Percentiles rank a stretch among this genome's conserved stretches.
These are phyloP conservation scores for Steromphala cineraria DNA, from an alignment of 2,888 invertebrate genomes.

Conservation along the genomic window DNA sequence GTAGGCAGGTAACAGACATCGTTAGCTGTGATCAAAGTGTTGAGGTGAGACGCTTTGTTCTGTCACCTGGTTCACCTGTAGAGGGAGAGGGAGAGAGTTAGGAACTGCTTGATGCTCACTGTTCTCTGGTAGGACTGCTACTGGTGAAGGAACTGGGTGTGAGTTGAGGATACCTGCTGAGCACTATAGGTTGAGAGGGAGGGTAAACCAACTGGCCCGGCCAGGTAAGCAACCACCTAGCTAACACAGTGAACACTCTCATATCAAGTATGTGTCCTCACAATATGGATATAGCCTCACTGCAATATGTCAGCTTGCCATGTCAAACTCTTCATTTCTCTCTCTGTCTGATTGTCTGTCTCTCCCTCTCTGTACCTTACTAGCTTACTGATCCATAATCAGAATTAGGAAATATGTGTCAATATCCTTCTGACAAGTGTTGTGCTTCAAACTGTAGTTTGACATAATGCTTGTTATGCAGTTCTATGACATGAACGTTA, in stretches of 20 bases:
- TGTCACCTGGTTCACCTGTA: background rate
- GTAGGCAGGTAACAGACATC: background rate
- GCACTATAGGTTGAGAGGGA: too few relatives aligned
- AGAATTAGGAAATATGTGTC: too few relatives aligned
- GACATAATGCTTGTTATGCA: too few relatives aligned
- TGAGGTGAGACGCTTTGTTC: background rate
- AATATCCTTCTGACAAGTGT: too few relatives aligned
- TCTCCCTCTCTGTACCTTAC: background rate
- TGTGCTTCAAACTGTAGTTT: too few relatives aligned
- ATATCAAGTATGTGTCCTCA: background rate
- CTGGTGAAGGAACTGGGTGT: too few relatives aligned
- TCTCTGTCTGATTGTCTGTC: constrained; percentile 6
- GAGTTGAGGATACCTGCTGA: too few relatives aligned
- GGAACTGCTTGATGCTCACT: too few relatives aligned
- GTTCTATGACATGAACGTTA: too few relatives aligned
- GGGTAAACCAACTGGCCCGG: too few relatives aligned
- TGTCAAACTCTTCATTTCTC: background rate
- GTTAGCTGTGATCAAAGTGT: background rate
- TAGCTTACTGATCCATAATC: too few relatives aligned
- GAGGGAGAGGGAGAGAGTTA: background rate
- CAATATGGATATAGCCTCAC: background rate
- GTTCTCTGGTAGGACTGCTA: too few relatives aligned
- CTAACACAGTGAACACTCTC: background rate
- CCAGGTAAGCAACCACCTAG: background rate
- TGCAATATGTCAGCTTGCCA: background rate